A percentile compares a stretch with the other conserved stretches of the same genome.
Conservation (phyloP, 2,797 vertebrate genomes). For the Sebastiscus tertius region DNA sequence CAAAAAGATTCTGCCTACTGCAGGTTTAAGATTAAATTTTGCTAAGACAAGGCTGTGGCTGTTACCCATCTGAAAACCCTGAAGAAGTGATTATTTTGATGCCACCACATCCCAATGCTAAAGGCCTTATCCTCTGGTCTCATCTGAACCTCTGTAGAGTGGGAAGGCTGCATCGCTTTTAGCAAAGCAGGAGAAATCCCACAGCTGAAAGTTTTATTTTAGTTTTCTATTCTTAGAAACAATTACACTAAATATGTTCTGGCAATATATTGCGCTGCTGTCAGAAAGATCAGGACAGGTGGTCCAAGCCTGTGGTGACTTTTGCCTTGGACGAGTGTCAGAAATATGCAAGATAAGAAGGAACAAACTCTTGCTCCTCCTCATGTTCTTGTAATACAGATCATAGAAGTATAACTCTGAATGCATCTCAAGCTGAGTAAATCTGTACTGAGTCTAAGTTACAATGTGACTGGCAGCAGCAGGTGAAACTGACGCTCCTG, state of each 20-base stretch:
- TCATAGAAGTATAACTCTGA: not conserved
- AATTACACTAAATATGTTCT: not conserved
- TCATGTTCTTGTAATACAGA: not conserved
- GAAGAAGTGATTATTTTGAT: not conserved
- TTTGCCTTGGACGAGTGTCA: not conserved
- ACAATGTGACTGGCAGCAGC: not conserved
- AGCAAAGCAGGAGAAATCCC: not conserved
- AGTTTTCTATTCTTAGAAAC: not conserved
- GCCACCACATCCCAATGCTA: not conserved
- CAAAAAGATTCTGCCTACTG: no score
- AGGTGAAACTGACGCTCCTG: not conserved
- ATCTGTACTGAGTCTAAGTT: not conserved
- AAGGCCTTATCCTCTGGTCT: not conserved
- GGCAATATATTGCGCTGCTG: not conserved
- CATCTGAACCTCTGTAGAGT: not conserved
- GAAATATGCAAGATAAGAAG: not conserved
- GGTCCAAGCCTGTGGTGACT: not conserved
- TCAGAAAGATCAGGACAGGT: not conserved
- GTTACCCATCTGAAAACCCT: not conserved
- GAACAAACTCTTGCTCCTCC: not conserved
- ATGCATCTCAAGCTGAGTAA: not conserved
- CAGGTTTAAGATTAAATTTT: not conserved
- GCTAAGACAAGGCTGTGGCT: not conserved
- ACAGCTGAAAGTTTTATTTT: not conserved
- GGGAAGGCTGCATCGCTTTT: not conserved